Conservation (phyloP, 2,797 vertebrate species). For the Synanceia verrucosa region DNA sequence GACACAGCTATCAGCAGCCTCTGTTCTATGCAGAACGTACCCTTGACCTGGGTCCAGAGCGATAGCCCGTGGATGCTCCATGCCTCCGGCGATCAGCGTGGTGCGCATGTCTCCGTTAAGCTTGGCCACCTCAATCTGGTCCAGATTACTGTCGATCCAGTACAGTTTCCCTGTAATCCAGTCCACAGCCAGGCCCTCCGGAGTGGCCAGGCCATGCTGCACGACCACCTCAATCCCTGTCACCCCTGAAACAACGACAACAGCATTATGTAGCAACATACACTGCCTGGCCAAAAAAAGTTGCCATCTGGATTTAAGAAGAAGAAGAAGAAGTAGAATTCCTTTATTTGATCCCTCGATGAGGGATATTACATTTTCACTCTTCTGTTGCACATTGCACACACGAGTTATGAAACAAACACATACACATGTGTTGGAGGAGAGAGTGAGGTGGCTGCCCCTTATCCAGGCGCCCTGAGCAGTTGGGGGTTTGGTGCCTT, state of each 20-base stretch:
- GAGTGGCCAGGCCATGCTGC: slow-evolving; percentile 95
- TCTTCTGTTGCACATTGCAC: too few relatives aligned
- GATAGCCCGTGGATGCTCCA: slow-evolving; percentile 98
- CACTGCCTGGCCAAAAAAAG: not conserved
- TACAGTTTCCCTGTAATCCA: slow-evolving; percentile 98
- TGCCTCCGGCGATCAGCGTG: slow-evolving; percentile 94
- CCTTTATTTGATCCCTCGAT: too few relatives aligned
- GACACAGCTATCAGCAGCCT: not conserved
- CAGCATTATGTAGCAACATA: not conserved
- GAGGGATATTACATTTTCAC: too few relatives aligned
- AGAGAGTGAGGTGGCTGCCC: too few relatives aligned
- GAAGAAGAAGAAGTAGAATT: too few relatives aligned
- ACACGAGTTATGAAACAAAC: too few relatives aligned
- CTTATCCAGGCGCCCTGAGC: too few relatives aligned
- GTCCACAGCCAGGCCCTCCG: slow-evolving; percentile 96
- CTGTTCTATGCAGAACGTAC: slow-evolving; percentile 73
- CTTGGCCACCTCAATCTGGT: slow-evolving; percentile 98
- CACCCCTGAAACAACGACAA: slow-evolving; percentile 84
- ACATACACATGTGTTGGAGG: too few relatives aligned
- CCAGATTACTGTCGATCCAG: slow-evolving; percentile 99
- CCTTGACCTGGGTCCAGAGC: slow-evolving; percentile 96
- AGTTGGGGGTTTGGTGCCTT: too few relatives aligned
- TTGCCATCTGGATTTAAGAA: too few relatives aligned
- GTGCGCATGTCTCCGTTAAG: slow-evolving; percentile 94
- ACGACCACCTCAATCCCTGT: slow-evolving; percentile 94